Evolutionary conservation across 2,113 vertebrate genomes (phyloP).

Genomic region (Glaucidium brasilianum): DNA sequence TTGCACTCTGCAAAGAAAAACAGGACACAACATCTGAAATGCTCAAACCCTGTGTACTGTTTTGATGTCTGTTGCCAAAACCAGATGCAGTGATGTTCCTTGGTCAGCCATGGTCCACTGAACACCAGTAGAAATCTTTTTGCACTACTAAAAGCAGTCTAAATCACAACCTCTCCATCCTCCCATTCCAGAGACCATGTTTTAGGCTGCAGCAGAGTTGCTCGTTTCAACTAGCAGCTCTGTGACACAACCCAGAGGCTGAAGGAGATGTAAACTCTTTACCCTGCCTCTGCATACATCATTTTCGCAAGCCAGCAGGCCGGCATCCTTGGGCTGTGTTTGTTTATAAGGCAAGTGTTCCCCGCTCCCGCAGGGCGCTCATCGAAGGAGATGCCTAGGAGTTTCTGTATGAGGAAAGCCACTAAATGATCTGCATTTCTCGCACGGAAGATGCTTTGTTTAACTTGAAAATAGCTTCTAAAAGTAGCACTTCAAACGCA

Average conservation of each 20-base stretch:
- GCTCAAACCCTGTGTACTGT: rapidly evolving
- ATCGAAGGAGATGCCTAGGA: neutral
- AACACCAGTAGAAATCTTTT: rapidly evolving
- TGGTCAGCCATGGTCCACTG: neutral
- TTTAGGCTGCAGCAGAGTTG: neutral
- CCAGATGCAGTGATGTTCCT: neutral
- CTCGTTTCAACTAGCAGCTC: neutral
- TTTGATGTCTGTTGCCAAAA: neutral
- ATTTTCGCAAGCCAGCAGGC: neutral
- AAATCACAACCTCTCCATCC: neutral
- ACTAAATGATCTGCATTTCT: neutral
- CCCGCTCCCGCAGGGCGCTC: neutral
- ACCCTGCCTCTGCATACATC: neutral
- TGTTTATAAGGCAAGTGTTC: slow-evolving; percentile 47
- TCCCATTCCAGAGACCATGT: rapidly evolving
- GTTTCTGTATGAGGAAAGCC: slow-evolving; percentile 34
- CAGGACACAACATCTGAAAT: neutral
- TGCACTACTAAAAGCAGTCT: neutral
- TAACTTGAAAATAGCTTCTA: neutral
- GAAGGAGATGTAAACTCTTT: slow-evolving; percentile 59
- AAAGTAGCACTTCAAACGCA: neutral
- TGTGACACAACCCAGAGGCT: slow-evolving; percentile 19
- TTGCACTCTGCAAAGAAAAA: neutral
- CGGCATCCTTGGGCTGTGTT: neutral
- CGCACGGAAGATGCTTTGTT: neutral